Percentiles rank a stretch among this genome's conserved stretches.
Evolutionary conservation across 2,113 vertebrate genomes (phyloP).

Genomic region (Oncorhynchus tshawytscha): DNA sequence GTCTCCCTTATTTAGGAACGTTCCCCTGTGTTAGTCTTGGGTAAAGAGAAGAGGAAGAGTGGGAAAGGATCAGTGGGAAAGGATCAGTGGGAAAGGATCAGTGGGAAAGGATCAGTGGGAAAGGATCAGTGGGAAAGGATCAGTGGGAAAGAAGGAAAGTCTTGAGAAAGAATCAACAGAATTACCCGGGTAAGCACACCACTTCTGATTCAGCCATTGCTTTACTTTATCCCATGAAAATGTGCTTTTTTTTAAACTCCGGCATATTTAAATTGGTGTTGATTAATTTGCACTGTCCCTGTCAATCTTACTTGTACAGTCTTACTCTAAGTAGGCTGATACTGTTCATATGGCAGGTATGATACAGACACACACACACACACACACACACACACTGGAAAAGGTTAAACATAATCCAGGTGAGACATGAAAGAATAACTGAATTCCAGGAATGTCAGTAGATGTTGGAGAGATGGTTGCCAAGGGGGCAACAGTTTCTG

Average conservation of each 20-base stretch:
- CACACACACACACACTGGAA: no score
- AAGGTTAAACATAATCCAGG: background rate
- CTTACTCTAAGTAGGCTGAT: no score
- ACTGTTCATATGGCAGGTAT: no score
- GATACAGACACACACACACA: no score
- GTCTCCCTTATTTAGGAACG: constrained; percentile 35
- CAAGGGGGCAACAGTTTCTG: background rate
- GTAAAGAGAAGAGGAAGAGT: background rate
- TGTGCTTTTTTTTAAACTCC: no score
- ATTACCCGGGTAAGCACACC: no score
- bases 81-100: background rate
- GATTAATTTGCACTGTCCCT: no score
- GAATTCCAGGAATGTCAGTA: background rate
- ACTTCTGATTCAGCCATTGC: no score
- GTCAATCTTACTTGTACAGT: no score
- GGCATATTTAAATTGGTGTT: no score
- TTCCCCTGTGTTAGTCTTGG: constrained; percentile 11
- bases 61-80: background rate
- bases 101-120: background rate
- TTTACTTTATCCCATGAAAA: no score
- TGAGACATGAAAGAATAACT: background rate
- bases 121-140: background rate
- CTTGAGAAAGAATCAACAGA: background rate
- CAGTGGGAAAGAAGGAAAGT: background rate
- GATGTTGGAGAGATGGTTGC: background rate